Conservation (phyloP, 2,797 vertebrate genomes). For the Thunnus albacares region DNA sequence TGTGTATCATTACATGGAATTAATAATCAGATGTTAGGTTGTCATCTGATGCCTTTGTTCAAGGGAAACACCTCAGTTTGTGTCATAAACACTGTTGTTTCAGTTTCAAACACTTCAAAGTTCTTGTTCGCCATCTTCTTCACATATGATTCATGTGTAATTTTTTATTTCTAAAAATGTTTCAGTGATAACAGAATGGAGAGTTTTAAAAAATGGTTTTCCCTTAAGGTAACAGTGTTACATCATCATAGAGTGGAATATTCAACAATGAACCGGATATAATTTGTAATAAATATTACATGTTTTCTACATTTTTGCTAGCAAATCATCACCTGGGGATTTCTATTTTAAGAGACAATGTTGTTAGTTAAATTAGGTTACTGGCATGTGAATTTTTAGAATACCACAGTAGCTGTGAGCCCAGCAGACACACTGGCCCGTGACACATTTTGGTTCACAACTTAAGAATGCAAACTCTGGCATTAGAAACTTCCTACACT, state of each 20-base stretch:
- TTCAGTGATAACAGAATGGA: neutral
- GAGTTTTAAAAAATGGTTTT: neutral
- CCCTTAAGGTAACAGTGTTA: too few relatives aligned
- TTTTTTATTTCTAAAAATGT: neutral
- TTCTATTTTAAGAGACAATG: neutral
- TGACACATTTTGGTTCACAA: conserved; percentile 42
- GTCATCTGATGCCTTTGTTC: neutral
- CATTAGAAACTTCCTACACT: conserved; percentile 59
- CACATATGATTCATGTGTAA: neutral
- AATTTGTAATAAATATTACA: neutral
- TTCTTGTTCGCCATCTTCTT: neutral
- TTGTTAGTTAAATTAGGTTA: neutral
- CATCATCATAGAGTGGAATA: neutral
- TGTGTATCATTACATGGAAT: too few relatives aligned
- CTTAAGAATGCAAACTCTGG: conserved; percentile 51
- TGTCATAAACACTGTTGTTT: neutral
- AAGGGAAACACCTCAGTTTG: neutral
- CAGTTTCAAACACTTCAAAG: neutral
- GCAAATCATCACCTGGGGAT: neutral
- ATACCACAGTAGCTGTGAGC: neutral
- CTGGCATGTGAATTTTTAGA: neutral
- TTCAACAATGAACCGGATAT: too few relatives aligned
- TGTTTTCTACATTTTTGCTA: neutral
- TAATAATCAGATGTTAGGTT: neutral
- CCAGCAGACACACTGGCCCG: conserved; percentile 4